Evolutionary conservation across 2,113 vertebrate species (phyloP), one percentile per base, ranked within the genome.

Genomic region (Mastomys coucha): DNA sequence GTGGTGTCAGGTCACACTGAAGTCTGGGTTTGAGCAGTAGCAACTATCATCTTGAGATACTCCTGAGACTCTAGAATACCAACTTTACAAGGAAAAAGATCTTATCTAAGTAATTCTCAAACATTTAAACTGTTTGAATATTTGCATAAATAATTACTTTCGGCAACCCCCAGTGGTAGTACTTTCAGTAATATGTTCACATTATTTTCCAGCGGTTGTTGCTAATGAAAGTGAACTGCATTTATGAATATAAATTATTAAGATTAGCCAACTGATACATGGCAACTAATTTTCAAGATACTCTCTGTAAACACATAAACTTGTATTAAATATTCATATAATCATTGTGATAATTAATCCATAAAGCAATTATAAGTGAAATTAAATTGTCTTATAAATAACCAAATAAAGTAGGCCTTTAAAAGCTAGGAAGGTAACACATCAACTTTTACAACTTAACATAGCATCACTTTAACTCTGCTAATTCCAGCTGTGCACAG

Each of bases 271-370:
- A 94, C 60, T 97, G 94, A 96, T 96, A 89, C 28, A 90, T 56
- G 89, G 22, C 26, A 96, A 84, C 95, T 98, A 89, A 95, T 97
- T 98, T 97, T 77, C 60, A 69, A 96, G 93, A 88, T 94, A 94
- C 36, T 88, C 5, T 92, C 39, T 31, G 51, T 96, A 97, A 92
- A 96, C 81, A 96, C 77, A 91, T 94, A 96, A 97, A 85, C 22
- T 31, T 75, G 60, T 92, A 97, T 97, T 95, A 98, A 98, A 97
- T 97, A 97, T 97, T 98, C 94, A 88, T 95, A 91, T 72, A 94
- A 93, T 91, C 31, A 87, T 89, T 97, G 91, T 89, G 91, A 86
- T 96, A 93, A 96, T 97, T 93, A 97, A 97, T 76, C 91, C 88
- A 76, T 87, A 94, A 96, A 88, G 42, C 75, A 95, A 93, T 96